These are phyloP conservation scores for Centruroides sculpturatus DNA, from an alignment of 1,140 invertebrate species.

Conservation along the genomic window DNA sequence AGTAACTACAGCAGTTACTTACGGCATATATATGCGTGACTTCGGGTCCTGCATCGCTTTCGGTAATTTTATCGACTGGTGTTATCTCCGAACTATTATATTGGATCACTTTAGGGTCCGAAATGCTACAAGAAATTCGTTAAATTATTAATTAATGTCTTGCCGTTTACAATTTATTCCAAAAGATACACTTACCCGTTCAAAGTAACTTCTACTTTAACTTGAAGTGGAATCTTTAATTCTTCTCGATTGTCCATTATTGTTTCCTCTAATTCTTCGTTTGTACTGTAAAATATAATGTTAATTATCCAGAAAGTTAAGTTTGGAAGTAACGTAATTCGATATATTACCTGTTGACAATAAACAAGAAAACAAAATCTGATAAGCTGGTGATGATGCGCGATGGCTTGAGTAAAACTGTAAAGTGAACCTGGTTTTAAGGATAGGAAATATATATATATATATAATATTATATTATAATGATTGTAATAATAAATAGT, in stretches of 20 bases:
- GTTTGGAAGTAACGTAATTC: too few species aligned
- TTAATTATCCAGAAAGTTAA: too few species aligned
- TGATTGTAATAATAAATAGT: background rate
- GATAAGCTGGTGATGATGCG: background rate
- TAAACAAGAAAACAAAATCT: background rate
- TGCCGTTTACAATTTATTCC: too few species aligned
- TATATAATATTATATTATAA: background rate
- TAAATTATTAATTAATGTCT: too few species aligned
- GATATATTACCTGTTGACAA: background rate
- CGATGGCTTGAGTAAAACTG: background rate
- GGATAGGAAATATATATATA: background rate
- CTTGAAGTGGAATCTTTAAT: conserved; percentile 52
- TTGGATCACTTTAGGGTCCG: conserved; percentile 52
- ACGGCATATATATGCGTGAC: conserved; percentile 59
- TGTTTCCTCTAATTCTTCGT: conserved; percentile 1
- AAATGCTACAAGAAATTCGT: conserved; percentile 34
- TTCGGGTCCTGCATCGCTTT: conserved; percentile 64
- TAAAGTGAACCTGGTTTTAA: background rate
- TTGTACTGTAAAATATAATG: conserved; percentile 2
- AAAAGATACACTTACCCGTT: conserved; percentile 39
- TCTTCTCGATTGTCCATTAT: conserved; percentile 38
- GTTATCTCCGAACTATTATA: conserved; percentile 45
- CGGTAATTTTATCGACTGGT: conserved; percentile 35
- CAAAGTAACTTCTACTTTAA: conserved; percentile 58
- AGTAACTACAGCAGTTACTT: background rate